A percentile compares a stretch with the other conserved stretches of the same genome.
These are phyloP conservation scores for Scaptomyza flava DNA, from an alignment of 2,888 invertebrate species.

Conservation along the genomic window DNA sequence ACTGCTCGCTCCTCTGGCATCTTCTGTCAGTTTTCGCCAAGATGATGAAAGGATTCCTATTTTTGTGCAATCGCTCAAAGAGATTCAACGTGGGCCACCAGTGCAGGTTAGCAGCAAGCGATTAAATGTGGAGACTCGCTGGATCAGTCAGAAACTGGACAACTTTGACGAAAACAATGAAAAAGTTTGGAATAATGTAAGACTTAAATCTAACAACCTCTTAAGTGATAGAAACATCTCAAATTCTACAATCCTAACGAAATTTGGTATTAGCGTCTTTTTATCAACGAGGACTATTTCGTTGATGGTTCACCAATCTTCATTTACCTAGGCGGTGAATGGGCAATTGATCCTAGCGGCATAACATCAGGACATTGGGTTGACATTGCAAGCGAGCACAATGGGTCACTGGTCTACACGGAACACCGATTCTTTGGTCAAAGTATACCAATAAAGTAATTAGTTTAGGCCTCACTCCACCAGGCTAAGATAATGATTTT, in stretches of 20 bases:
- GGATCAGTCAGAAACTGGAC: conserved; percentile 86
- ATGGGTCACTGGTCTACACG: conserved; percentile 88
- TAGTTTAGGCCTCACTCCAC: background rate
- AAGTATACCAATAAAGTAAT: conserved; percentile 89
- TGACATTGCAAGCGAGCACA: conserved; percentile 86
- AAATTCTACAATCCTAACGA: too few species aligned
- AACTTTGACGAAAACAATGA: conserved; percentile 86
- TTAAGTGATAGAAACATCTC: too few species aligned
- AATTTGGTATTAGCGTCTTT: conserved; percentile 80
- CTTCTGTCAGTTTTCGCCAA: conserved; percentile 27
- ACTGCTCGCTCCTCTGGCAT: conserved; percentile 35
- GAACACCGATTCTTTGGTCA: conserved; percentile 93
- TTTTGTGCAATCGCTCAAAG: conserved; percentile 35
- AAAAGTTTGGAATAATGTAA: conserved; percentile 85
- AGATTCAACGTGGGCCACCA: conserved; percentile 53
- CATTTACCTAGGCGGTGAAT: conserved; percentile 89
- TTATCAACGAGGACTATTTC: conserved; percentile 84
- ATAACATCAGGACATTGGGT: conserved; percentile 86
- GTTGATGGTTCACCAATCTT: conserved; percentile 86
- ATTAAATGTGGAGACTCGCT: conserved; percentile 68
- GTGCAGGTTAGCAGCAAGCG: conserved; percentile 5
- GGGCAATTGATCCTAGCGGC: conserved; percentile 87
- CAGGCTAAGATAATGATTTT: background rate
- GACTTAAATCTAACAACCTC: background rate
- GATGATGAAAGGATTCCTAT: conserved; percentile 28